Base-by-base conservation (phyloP, 1,140 invertebrate genomes). In the Octopus bimaculoides region DNA sequence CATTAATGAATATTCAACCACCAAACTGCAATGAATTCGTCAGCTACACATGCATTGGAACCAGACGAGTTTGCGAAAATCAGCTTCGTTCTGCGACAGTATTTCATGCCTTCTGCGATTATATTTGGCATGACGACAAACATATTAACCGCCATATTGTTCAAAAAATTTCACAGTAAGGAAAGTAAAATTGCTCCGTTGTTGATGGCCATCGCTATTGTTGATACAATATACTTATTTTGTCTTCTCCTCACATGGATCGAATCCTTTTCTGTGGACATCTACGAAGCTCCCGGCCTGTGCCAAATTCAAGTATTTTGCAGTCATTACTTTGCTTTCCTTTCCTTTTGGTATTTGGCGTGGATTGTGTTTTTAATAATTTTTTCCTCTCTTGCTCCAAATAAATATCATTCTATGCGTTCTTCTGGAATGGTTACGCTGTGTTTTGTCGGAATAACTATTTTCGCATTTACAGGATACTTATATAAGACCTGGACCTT, bases 401-500 rank as follows among this genome's bases (percentile, higher is more conserved):
- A 80, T 5, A 82, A 81, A 55, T 82, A 83, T 20, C 82, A 84
- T 20, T 77, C 78, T 9, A 52, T 83, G 4, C 74, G 74, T 12
- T 75, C 52, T 6, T 75, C 74, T 52, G 82, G 84, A 4, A 77
- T 85, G 14, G 82, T 78, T n/a, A 66, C 84, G 12, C 52, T 75
- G 20, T 75, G 52, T 17, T 17, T 75, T 17, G 74, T 75, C 8
- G 74, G n/a, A 26, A 75, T 75, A 17, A 80, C 81, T 52, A 75
- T 86, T 5, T 82, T 85, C 56, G 77, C 82, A 5, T 84, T 87
- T 77, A 87, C 86, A 9, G 78, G 85, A 52, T 85, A 85, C 75
- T 82, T 85, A 4, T 87, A 86, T 82, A 87, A 87, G 76, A 85
- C 84, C 9, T 87, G 86, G 86, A 87, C 86, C 7, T 81, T 86